phyloP scores from a whole-genome alignment of 2,888 invertebrate species.

The Folsomia candida region DNA sequence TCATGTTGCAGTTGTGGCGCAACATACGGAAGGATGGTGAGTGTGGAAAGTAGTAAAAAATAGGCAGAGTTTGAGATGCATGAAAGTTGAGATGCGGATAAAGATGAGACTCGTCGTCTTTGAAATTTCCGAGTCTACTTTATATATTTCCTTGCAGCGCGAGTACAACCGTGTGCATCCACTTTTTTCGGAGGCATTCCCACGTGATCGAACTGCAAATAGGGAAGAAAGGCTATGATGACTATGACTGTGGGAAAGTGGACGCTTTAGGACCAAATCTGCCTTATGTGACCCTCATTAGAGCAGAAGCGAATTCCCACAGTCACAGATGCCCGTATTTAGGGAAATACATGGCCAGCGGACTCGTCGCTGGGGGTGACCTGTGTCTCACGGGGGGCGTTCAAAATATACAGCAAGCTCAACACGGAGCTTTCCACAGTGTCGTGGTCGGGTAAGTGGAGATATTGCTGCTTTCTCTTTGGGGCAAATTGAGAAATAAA shows the following conservation, averaged over 20 bases:
- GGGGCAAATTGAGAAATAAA: too few species aligned
- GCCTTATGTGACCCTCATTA: slow-evolving; percentile 47
- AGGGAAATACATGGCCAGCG: slow-evolving; percentile 49
- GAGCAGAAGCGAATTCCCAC: slow-evolving; percentile 37
- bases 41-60: slow-evolving; percentile 50
- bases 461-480: too few species aligned
- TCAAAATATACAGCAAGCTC: slow-evolving; percentile 18
- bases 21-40: slow-evolving; percentile 75
- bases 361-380: slow-evolving; percentile 36
- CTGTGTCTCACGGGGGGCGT: slow-evolving; percentile 23
- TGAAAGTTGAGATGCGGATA: too few species aligned
- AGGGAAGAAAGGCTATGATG: slow-evolving; percentile 35
- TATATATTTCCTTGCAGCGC: slow-evolving; percentile 62
- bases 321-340: slow-evolving; percentile 48
- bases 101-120: too few species aligned
- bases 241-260: slow-evolving; percentile 37
- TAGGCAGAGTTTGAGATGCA: too few species aligned
- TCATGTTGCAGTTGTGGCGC: slow-evolving; percentile 63
- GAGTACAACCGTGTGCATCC: slow-evolving; percentile 75
- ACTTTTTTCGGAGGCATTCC: slow-evolving; percentile 67
- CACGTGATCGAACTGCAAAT: slow-evolving; percentile 70
- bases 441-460: slow-evolving; percentile 56
- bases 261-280: slow-evolving; percentile 36
- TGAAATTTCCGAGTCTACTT: too few species aligned
- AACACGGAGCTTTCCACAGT: slow-evolving; percentile 50